Percentiles rank a stretch among this genome's conserved stretches.
phyloP scores from a whole-genome alignment of 2,797 vertebrate species.

The Lithobates sylvaticus region DNA sequence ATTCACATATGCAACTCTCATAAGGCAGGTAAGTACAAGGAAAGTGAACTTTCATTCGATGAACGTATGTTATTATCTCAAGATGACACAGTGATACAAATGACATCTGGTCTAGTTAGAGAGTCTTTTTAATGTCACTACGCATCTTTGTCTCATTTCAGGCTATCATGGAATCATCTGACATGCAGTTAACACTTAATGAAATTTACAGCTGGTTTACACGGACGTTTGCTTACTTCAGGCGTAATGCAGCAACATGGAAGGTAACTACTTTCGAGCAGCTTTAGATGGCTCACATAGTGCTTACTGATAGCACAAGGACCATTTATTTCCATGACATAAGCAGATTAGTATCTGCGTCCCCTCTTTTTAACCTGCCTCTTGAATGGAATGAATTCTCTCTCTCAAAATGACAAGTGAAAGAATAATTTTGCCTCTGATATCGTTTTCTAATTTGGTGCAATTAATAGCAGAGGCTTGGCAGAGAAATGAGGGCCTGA shows the following conservation, averaged over 20 bases:
- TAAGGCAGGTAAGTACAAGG: constrained; percentile 98
- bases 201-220: constrained; percentile 99
- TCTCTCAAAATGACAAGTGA: constrained; percentile 96
- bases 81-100: constrained; percentile 79
- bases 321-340: constrained; percentile 91
- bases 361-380: constrained; percentile 87
- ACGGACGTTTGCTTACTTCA: constrained; percentile 98
- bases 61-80: constrained; percentile 89
- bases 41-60: constrained; percentile 95
- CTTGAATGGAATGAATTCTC: constrained; percentile 88
- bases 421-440: constrained; percentile 97
- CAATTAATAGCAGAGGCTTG: constrained; percentile 97
- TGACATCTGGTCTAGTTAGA: constrained; percentile 84
- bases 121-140: constrained; percentile 90
- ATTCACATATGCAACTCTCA: constrained; percentile 99
- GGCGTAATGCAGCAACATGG: constrained; percentile 98
- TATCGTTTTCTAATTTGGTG: constrained; percentile 99
- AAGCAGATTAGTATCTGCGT: constrained; percentile 85
- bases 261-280: constrained; percentile 84
- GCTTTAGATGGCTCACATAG: constrained; percentile 70
- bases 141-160: constrained; percentile 90
- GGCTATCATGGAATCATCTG: constrained; percentile 98
- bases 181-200: constrained; percentile 99
- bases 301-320: constrained; percentile 74
- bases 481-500: constrained; percentile 92